phyloP scores from a whole-genome alignment of 2,113 vertebrate species.

The Diglossa brunneiventris region DNA sequence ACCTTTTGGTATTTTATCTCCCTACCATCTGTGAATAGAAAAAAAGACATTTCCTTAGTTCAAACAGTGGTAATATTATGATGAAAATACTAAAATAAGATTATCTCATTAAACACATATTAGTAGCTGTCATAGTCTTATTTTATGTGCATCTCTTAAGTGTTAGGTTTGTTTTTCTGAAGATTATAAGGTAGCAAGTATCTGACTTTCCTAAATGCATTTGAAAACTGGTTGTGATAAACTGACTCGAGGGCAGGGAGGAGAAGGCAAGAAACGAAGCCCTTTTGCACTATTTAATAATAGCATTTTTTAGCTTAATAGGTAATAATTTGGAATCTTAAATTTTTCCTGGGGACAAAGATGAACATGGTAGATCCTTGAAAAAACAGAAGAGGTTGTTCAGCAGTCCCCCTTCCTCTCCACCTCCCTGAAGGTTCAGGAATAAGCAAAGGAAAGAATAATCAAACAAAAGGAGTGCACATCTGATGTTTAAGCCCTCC shows the following conservation, averaged over 20 bases:
- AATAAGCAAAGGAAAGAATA: conserved; percentile 54
- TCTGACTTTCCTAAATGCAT: neutral
- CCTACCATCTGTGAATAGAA: neutral
- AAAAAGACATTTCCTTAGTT: neutral
- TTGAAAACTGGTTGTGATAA: neutral
- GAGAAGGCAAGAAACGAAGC: neutral
- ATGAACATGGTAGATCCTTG: neutral
- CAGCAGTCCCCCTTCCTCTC: neutral
- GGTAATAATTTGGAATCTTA: neutral
- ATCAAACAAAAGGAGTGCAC: conserved; percentile 30
- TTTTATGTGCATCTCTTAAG: neutral
- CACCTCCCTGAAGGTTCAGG: conserved; percentile 20
- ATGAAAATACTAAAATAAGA: neutral
- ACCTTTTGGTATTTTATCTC: neutral
- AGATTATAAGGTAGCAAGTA: neutral
- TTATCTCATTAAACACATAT: neutral
- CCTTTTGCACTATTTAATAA: neutral
- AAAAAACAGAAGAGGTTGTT: conserved; percentile 19
- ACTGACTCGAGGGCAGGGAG: neutral
- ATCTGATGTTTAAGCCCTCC: conserved; percentile 66
- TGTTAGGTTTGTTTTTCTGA: neutral
- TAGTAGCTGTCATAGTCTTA: neutral
- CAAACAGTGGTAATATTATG: neutral
- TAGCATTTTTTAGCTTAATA: conserved; percentile 2
- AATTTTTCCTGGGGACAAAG: neutral